Evolutionary conservation across 2,888 invertebrate genomes (phyloP).

Genomic region (Ctenicera cuprea): DNA sequence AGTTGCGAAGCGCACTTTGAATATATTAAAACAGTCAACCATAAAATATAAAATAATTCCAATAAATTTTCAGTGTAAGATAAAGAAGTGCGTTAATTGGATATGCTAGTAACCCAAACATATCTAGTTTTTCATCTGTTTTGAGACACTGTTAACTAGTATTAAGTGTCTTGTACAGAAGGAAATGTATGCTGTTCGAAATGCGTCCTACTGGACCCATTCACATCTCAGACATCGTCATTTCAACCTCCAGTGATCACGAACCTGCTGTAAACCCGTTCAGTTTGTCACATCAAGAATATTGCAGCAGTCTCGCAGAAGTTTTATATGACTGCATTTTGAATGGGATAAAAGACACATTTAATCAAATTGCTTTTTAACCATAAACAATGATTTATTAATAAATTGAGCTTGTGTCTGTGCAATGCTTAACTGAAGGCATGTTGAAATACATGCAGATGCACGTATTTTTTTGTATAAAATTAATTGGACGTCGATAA

Average conservation of each 20-base stretch:
- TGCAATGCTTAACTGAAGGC: not conserved
- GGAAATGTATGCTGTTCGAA: not conserved
- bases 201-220: constrained; percentile 19
- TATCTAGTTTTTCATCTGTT: constrained; percentile 1
- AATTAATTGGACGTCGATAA: not conserved
- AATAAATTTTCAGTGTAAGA: not conserved
- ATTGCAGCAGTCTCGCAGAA: constrained; percentile 6
- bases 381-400: constrained; percentile 23
- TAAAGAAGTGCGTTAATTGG: constrained; percentile 13
- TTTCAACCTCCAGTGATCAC: constrained; percentile 42
- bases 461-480: not conserved
- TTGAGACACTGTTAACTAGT: not conserved
- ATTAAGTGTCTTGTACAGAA: not conserved
- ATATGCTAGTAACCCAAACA: not conserved
- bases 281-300: constrained; percentile 26
- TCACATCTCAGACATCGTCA: constrained; percentile 24
- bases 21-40: too few relatives aligned
- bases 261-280: constrained; percentile 30
- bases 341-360: constrained; percentile 1
- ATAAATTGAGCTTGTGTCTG: constrained; percentile 2
- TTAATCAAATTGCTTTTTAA: constrained; percentile 15
- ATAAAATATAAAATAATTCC: not conserved
- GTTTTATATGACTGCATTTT: constrained; percentile 19
- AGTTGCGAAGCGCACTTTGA: too few relatives aligned
- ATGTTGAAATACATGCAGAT: not conserved